Base-by-base conservation (phyloP, 2,113 vertebrate genomes). In the Dendropsophus ebraccatus region DNA sequence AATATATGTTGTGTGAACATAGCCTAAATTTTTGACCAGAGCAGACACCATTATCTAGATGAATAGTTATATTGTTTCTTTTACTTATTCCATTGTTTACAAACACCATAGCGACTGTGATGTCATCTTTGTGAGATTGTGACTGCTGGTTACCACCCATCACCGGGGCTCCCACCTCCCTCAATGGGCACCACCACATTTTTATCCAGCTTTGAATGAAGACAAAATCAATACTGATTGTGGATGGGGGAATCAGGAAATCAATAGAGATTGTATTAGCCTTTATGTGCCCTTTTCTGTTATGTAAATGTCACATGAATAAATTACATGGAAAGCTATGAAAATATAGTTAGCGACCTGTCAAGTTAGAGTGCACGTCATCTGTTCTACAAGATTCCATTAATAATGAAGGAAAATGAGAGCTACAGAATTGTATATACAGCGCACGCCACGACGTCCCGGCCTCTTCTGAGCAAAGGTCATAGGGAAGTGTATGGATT, bases 251-350 rank as follows among this genome's bases (percentile, higher is more conserved):
- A 17, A 41, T 25, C 30, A 74, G 23, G 58, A 83, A 83, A 83
- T 83, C 81, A 58, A 83, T 83, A 56, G 21, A 23, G 30, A 73
- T 83, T 56, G 73, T 37, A 37, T 70, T 67, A 67, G 62, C 62
- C 62, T 81, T 82, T 82, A 28, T 47, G 25, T 70, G 41, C 60
- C 80, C 62, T 69, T 82, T 69, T 65, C n/a, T 13, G 23, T 69
- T 19, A 82, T 82, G 62, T 82, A 69, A 82, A 82, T 69, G 62
- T 67, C 80, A 82, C 41, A 8, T 49, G 45, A 50, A 82, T 69
- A 69, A 82, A 69, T 82, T 67, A 69, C 52, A 13, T 70, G 28
- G 28, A 82, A 69, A 50, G 41, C 12, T 67, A 11, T 67, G 60
- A 67, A 37, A 65, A 58, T 56, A 21, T 35, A 54, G 67, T 67